Base-by-base conservation (phyloP, 1,140 invertebrate genomes). In the Pteromalus puparum region DNA sequence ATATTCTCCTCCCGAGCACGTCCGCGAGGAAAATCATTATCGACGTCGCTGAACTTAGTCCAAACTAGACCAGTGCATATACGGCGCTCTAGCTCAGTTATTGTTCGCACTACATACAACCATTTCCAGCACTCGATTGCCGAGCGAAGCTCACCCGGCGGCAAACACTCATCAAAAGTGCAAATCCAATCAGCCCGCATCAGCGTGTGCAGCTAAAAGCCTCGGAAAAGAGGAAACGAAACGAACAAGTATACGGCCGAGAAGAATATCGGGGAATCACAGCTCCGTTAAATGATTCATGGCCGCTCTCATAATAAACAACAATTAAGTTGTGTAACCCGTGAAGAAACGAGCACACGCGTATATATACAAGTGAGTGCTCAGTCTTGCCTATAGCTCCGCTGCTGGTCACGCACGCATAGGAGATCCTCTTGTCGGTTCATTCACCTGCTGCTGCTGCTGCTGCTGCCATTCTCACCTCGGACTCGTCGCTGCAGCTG, bases 401-500 rank as follows among this genome's bases (percentile, higher is more conserved):
- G 68, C 67, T 34, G 30, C 13, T 82, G 81, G 82, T 77, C 82
- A 83, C 65, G 74, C 74, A 70, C 65, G 26, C 75, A 53, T 42
- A 42, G 38, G 38, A 4, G n/a, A 30, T 53, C n/a, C 13, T n/a
- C 65, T 6, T 30, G 24, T 13, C 68, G 82, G 82, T 83, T 83
- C 82, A 70, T 83, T 83, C 82, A 83, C 82, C 82, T 77, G 75
- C 42, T 10, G 21, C n/a, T n/a, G n/a, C n/a, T n/a, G n/a, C n/a
- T n/a, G n/a, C 70, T 21, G 10, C 21, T 76, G n/a, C 7, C 42
- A 53, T 46, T n/a, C 74, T 70, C 68, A n/a, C 77, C 61, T 12
- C 26, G 77, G 65, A 73, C 28, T 21, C 12, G 38, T 13, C 18
- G 21, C 67, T 26, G 26, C 26, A 15, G 26, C 30, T 18, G 26